Conservation (phyloP, 2,113 vertebrate genomes). For the Paraplagusia blochii region DNA sequence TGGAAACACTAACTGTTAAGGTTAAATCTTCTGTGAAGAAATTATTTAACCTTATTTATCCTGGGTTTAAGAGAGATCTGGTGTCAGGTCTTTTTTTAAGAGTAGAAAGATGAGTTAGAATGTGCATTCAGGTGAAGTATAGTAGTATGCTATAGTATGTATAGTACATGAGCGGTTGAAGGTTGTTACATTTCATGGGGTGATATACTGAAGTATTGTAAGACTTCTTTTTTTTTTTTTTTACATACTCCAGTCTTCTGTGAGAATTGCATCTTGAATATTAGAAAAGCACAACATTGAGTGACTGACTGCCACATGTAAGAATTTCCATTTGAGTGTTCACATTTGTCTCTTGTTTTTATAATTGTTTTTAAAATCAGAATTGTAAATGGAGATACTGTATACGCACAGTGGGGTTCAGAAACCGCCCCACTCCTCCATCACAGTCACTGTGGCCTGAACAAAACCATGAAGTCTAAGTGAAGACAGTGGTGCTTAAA, state of each 20-base stretch:
- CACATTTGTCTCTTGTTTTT: too few relatives aligned
- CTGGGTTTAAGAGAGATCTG: background rate
- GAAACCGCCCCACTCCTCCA: background rate
- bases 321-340: too few relatives aligned
- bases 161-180: too few relatives aligned
- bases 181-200: background rate
- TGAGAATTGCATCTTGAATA: background rate
- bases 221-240: background rate
- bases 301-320: too few relatives aligned
- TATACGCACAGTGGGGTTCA: too few relatives aligned
- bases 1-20: slow-evolving; percentile 32
- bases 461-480: too few relatives aligned
- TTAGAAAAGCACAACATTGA: background rate
- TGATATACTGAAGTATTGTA: background rate
- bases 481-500: too few relatives aligned
- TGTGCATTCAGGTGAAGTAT: background rate
- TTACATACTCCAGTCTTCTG: slow-evolving; percentile 1
- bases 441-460: too few relatives aligned
- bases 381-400: too few relatives aligned
- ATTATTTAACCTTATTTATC: slow-evolving; percentile 22
- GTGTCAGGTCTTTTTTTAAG: slow-evolving; percentile 3
- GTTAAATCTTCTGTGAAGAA: slow-evolving; percentile 44
- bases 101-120: background rate
- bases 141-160: too few relatives aligned
- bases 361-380: too few relatives aligned